A percentile compares a stretch with the other conserved stretches of the same genome.
Evolutionary conservation across 2,113 vertebrate species (phyloP).

Genomic region (Pardalotus punctatus): DNA sequence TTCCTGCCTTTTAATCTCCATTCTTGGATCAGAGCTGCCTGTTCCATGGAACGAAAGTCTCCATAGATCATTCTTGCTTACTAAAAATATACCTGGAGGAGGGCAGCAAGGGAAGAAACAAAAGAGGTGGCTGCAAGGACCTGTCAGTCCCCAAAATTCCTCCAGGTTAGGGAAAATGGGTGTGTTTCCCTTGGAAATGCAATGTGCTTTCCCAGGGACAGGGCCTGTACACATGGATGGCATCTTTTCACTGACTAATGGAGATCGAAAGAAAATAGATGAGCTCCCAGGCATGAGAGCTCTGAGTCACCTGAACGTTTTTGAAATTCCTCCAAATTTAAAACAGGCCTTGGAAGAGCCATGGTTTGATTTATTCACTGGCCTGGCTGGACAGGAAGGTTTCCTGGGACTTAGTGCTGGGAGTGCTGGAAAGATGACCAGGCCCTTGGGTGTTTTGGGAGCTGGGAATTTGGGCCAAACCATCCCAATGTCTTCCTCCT

Average conservation of each 20-base stretch:
- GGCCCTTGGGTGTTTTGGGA: background rate
- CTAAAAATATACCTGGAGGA: background rate
- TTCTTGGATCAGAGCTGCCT: background rate
- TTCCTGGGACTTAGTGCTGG: background rate
- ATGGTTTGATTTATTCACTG: background rate
- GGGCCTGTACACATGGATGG: background rate
- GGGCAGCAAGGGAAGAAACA: background rate
- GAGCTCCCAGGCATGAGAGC: fast-evolving
- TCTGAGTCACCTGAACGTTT: background rate
- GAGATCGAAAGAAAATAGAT: background rate
- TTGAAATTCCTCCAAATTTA: background rate
- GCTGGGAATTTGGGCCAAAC: background rate
- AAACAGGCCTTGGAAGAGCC: background rate
- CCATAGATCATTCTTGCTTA: background rate
- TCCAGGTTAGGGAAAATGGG: background rate
- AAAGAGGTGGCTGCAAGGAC: background rate
- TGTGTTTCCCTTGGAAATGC: background rate
- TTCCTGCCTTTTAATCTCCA: background rate
- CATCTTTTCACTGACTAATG: background rate
- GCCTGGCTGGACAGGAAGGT: background rate
- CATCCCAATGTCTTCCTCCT: background rate
- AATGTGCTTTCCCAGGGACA: background rate
- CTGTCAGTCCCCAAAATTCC: background rate
- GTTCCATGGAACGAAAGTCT: background rate
- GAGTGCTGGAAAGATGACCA: background rate